Percentiles rank a stretch among this genome's conserved stretches.
phyloP scores from a whole-genome alignment of 2,113 vertebrate genomes.

The Corydoras sp. region DNA sequence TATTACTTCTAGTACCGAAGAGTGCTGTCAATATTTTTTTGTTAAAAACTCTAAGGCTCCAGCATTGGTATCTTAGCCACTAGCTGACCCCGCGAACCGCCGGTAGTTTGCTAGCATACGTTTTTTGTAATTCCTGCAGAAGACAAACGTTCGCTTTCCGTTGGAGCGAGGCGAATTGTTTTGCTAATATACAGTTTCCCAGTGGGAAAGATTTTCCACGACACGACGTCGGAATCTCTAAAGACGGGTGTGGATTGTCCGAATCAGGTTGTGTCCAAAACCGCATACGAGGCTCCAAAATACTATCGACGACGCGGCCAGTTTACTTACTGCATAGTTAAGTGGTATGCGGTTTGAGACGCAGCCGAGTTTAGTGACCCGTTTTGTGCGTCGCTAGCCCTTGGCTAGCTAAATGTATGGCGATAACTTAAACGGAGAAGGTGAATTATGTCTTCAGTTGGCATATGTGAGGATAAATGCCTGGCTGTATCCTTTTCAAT shows the following conservation, averaged over 20 bases:
- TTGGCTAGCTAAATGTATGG: slow-evolving; percentile 23
- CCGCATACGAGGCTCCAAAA: neutral
- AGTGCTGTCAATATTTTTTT: neutral
- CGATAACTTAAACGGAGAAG: slow-evolving; percentile 15
- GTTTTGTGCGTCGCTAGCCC: slow-evolving; percentile 2
- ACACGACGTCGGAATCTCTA: neutral
- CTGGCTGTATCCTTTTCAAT: slow-evolving; percentile 69
- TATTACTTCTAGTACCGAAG: too few species aligned
- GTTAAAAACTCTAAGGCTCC: neutral
- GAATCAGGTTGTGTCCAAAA: neutral
- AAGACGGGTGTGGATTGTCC: neutral
- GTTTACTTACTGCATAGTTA: neutral
- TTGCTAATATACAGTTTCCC: too few species aligned
- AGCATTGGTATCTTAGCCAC: neutral
- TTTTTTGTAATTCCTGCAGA: too few species aligned
- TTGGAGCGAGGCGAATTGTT: too few species aligned
- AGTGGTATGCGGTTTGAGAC: neutral
- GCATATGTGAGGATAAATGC: slow-evolving; percentile 55
- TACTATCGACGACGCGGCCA: neutral
- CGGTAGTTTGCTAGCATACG: too few species aligned
- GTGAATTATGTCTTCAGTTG: slow-evolving; percentile 52
- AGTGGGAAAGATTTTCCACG: too few species aligned
- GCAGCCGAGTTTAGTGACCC: neutral
- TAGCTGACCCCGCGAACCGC: neutral
- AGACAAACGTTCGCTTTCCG: too few species aligned